Conservation (phyloP, 2,797 vertebrate genomes). For the Hypotaenidia okinawae region DNA sequence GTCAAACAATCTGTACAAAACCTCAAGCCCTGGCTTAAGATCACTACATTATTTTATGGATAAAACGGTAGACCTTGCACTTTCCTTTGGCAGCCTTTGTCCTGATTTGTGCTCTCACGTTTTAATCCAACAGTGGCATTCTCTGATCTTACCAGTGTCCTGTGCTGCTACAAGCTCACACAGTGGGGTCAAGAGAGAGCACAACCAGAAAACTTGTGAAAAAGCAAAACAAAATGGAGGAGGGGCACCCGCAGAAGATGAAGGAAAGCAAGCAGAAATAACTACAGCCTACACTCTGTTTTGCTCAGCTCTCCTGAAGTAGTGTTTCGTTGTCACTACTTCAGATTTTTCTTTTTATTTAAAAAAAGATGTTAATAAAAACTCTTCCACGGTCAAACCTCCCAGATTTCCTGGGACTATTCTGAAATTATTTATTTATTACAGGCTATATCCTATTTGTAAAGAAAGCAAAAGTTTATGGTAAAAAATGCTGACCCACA, state of each 20-base stretch:
- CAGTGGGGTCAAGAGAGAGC: constrained; percentile 78
- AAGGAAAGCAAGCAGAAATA: constrained; percentile 74
- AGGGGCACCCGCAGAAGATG: constrained; percentile 45
- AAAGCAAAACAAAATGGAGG: constrained; percentile 76
- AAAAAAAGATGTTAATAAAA: neutral
- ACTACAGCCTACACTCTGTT: constrained; percentile 70
- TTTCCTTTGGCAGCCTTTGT: constrained; percentile 1
- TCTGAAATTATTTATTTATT: neutral
- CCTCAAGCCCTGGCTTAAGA: neutral
- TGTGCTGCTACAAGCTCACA: constrained; percentile 79
- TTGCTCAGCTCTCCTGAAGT: constrained; percentile 75
- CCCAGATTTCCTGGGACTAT: neutral
- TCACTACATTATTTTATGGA: neutral
- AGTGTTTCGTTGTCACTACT: constrained; percentile 68
- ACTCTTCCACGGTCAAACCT: constrained; percentile 3
- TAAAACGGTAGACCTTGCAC: neutral
- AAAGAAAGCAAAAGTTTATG: neutral
- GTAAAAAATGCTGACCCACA: neutral
- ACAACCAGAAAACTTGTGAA: constrained; percentile 70
- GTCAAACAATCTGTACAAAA: constrained; percentile 3
- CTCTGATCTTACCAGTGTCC: constrained; percentile 73
- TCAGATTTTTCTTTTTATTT: too few relatives aligned
- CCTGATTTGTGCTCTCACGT: neutral
- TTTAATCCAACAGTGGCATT: constrained; percentile 27
- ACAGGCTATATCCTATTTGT: neutral